Evolutionary conservation across 2,888 invertebrate genomes (phyloP), one percentile per base, ranked within the genome.

Genomic region (Nemurella pictetii): DNA sequence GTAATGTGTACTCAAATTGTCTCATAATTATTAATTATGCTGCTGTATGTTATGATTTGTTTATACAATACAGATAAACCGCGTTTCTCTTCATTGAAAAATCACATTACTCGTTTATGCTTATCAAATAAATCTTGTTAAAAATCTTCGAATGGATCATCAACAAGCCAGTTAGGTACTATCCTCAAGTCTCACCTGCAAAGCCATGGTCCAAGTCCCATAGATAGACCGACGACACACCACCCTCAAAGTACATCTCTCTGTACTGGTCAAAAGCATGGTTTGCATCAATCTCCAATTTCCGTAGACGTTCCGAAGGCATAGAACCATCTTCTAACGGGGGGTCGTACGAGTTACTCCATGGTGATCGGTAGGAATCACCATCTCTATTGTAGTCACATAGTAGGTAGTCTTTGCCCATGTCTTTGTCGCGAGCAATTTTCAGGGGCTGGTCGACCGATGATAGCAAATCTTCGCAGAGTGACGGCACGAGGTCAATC

Each of bases 341-440:
- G 25, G 99, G 99, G 90, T 99, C 98, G 89, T 99, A 99, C 0
- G 96, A 96, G 91, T 99, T 99, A 87, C 98, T 99, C 99, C 99
- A 99, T 0, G 99, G 99, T 27, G 99, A 99, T 89, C 97, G 94
- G 91, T 99, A 99, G 0, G 98, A 99, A 91, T 99, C 99, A 28
- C 99, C 99, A 91, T 99, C 99, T 88, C 99, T 94, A 91, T 99
- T 99, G 90, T 99, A 99, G 92, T 99, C 99, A 91, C 99, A 99
- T 28, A 99, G 92, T 86, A 99, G 93, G 91, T 99, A 99, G 91
- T 99, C 99, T 91, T 98, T 98, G 81, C 99, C 99, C 87, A 96
- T 95, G 89, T 95, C 96, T 89, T 96, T 96, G 91, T 99, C 99
- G 90, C 96, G 95, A 86, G 98, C 98, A 88, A 99, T 97, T 93